These are phyloP conservation scores for Rhyacophila evoluta DNA, from an alignment of 2,888 invertebrate genomes.

Conservation along the genomic window DNA sequence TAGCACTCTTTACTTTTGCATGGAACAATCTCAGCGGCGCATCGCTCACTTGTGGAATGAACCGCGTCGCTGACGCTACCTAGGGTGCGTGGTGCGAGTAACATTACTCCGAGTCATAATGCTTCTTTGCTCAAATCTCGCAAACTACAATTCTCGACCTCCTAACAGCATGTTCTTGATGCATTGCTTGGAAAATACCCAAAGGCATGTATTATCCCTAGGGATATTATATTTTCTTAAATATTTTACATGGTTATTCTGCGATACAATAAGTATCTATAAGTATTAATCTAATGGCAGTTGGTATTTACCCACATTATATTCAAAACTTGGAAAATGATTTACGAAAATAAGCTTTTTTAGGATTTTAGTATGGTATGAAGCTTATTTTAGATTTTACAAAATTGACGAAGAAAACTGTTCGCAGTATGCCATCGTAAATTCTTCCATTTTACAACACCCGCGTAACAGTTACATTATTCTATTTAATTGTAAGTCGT, in stretches of 20 bases:
- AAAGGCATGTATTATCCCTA: too few species aligned
- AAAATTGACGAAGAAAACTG: too few species aligned
- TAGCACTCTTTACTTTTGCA: conserved; percentile 53
- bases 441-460: neutral
- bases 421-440: too few species aligned
- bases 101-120: neutral
- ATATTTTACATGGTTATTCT: too few species aligned
- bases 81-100: neutral
- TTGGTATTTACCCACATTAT: too few species aligned
- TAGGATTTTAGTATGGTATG: too few species aligned
- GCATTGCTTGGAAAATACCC: neutral
- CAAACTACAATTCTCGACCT: neutral
- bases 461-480: neutral
- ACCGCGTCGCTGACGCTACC: neutral
- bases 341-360: too few species aligned
- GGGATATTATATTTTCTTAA: too few species aligned
- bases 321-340: too few species aligned
- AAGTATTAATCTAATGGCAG: too few species aligned
- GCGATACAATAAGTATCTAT: too few species aligned
- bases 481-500: neutral
- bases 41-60: neutral
- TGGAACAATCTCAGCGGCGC: conserved; percentile 47
- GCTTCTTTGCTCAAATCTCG: neutral
- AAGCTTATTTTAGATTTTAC: too few species aligned
- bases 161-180: neutral